Base-by-base conservation (phyloP, 1,140 invertebrate species). In the Leptoteleia sp. region DNA sequence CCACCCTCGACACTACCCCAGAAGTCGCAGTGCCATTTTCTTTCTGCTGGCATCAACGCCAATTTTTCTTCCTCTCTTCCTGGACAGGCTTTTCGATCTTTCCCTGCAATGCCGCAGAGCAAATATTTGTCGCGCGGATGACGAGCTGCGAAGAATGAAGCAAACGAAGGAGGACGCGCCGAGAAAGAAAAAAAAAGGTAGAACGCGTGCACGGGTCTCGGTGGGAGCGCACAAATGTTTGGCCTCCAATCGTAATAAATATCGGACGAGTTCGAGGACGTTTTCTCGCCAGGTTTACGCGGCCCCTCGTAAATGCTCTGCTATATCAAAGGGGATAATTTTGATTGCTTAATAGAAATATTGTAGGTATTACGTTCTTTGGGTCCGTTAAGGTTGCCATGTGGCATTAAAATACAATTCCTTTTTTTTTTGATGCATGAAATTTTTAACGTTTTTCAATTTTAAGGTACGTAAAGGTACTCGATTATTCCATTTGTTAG, bases 61-160 rank as follows among this genome's bases (percentile, higher is more conserved):
- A n/a, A n/a, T n/a, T n/a, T n/a, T n/a, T n/a, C n/a, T n/a, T n/a
- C n/a, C n/a, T n/a, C n/a, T n/a, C n/a, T n/a, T n/a, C n/a, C n/a
- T n/a, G n/a, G n/a, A n/a, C 54, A 47, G 55, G 72, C 71, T 79
- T 79, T 79, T 65, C 65, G 72, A 79, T n/a, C n/a, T n/a, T n/a
- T 62, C 72, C 73, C 76, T 70, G 72, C 72, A 54, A 79, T 79
- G 76, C 76, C 80, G 40, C 76, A 78, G 76, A 80, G 52, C 80
- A 82, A 83, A 83, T 83, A 82, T 82, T 82, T 81, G 67, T 55
- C 35, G 62, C 50, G 29, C 40, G 54, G 71, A 71, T 65, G 72
- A 80, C 67, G 68, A 72, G 45, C 68, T 67, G 27, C 54, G 55
- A 62, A 68, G 47, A 73, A 79, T 57, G 68, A 64, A 59, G 68